Evolutionary conservation across 2,888 invertebrate species (phyloP), one percentile per base, ranked within the genome.

Genomic region (Iphiclides podalirius): DNA sequence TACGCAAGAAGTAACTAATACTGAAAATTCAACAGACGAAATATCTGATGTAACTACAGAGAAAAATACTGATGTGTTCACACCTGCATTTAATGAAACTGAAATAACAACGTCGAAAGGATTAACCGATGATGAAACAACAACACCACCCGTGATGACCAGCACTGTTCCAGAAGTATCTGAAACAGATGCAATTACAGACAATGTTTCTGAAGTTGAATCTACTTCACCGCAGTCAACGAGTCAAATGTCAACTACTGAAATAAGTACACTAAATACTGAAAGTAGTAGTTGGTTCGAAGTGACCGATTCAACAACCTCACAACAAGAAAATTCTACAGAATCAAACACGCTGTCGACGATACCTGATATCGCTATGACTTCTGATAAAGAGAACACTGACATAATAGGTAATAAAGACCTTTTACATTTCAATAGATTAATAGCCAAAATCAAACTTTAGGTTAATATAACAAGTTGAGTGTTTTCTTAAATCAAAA

Each of bases 141-240:
- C 55, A 9, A 52, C 49, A 23, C 16, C 45, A 28, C 34, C 49
- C 15, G 39, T 34, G 2, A 20, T 44, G 14, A 46, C 54, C 12
- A 41, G 28, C 11, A 39, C 41, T n/a, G 39, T 23, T 14, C 9
- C 6, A 20, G 23, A 36, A 7, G 6, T 7, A 4, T 16, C 31
- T 12, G 26, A 28, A 31, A 9, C 37, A 6, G 14, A 35, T 1
- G 9, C 28, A 9, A 36, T 15, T 4, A 31, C 37, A 28, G 16
- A 45, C 13, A n/a, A n/a, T n/a, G n/a, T n/a, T n/a, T n/a, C n/a
- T n/a, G n/a, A n/a, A n/a, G n/a, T n/a, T n/a, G n/a, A n/a, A n/a
- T n/a, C n/a, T n/a, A n/a, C n/a, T n/a, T n/a, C n/a, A n/a, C n/a
- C n/a, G n/a, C 12, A 39, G 9, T 23, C 15, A n/a, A 13, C 13